phyloP scores from a whole-genome alignment of 2,797 vertebrate genomes.

The Neosilurus hyrtlii region DNA sequence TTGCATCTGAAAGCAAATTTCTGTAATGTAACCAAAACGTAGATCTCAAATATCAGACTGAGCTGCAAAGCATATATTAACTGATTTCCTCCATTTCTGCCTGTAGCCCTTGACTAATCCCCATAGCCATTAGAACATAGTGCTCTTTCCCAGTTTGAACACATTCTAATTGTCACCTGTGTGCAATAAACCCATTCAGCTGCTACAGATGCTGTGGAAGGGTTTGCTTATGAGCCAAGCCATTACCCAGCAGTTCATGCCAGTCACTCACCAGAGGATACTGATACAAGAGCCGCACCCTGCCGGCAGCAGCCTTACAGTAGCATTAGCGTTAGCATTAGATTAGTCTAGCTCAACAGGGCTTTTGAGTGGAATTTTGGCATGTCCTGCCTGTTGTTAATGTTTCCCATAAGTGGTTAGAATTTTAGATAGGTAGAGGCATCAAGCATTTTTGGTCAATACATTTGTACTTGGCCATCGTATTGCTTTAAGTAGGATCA shows the following conservation, averaged over 20 bases:
- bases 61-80: slow-evolving; percentile 18
- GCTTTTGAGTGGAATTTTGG: slow-evolving; percentile 21
- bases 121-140: slow-evolving; percentile 1
- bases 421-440: not conserved
- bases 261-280: slow-evolving; percentile 55
- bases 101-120: slow-evolving; percentile 43
- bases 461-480: not conserved
- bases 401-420: slow-evolving; percentile 8
- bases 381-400: slow-evolving; percentile 20
- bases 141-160: slow-evolving; percentile 8
- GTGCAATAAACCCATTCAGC: slow-evolving; percentile 54
- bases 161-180: slow-evolving; percentile 54
- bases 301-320: slow-evolving; percentile 45
- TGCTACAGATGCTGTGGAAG: slow-evolving; percentile 60
- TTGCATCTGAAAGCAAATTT: slow-evolving; percentile 23
- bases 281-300: slow-evolving; percentile 59
- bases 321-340: slow-evolving; percentile 53
- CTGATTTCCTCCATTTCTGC: slow-evolving; percentile 18
- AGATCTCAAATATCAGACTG: slow-evolving; percentile 31
- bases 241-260: slow-evolving; percentile 57
- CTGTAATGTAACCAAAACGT: slow-evolving; percentile 23
- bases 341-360: slow-evolving; percentile 39
- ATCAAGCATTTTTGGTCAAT: not conserved
- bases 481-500: not conserved
- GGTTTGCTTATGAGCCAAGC: slow-evolving; percentile 59